Evolutionary conservation across 1,140 invertebrate genomes (phyloP).

Genomic region (Pseudomyrmex concolor): DNA sequence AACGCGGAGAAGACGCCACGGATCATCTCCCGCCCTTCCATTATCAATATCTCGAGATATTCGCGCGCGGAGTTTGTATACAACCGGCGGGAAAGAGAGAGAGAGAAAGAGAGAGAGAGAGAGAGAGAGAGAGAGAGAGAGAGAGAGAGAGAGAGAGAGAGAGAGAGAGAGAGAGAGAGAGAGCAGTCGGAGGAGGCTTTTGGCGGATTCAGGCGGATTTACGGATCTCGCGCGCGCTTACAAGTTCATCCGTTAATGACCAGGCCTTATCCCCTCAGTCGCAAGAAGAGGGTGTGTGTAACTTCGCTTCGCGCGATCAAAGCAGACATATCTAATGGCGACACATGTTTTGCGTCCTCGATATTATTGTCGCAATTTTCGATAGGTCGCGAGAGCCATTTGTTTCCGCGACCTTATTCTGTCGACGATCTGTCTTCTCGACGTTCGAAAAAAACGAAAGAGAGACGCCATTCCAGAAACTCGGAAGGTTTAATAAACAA

Average conservation of each 20-base stretch:
- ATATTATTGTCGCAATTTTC: conserved; percentile 55
- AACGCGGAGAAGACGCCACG: conserved; percentile 28
- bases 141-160: not conserved
- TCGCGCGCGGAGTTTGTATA: not conserved
- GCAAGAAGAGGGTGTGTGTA: not conserved
- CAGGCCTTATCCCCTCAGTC: conserved; percentile 30
- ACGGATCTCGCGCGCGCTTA: conserved; percentile 9
- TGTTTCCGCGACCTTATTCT: not conserved
- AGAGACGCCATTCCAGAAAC: not conserved
- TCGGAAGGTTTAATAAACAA: not conserved
- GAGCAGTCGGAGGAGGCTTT: not conserved
- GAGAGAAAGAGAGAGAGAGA: not conserved
- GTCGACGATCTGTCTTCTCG: conserved; percentile 6
- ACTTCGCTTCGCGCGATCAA: conserved; percentile 31
- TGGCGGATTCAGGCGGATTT: conserved; percentile 37
- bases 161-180: too few relatives aligned
- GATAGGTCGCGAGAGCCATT: not conserved
- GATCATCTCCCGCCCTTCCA: conserved; percentile 24
- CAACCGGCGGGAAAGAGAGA: too few relatives aligned
- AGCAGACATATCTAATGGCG: conserved; percentile 42
- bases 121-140: too few relatives aligned
- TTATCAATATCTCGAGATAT: conserved; percentile 60
- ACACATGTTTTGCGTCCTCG: conserved; percentile 20
- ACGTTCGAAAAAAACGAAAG: conserved; percentile 38
- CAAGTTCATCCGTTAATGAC: conserved; percentile 60